A percentile compares a stretch with the other conserved stretches of the same genome.
These are phyloP conservation scores for Mus minutoides DNA, from an alignment of 2,797 vertebrate species.

Conservation along the genomic window DNA sequence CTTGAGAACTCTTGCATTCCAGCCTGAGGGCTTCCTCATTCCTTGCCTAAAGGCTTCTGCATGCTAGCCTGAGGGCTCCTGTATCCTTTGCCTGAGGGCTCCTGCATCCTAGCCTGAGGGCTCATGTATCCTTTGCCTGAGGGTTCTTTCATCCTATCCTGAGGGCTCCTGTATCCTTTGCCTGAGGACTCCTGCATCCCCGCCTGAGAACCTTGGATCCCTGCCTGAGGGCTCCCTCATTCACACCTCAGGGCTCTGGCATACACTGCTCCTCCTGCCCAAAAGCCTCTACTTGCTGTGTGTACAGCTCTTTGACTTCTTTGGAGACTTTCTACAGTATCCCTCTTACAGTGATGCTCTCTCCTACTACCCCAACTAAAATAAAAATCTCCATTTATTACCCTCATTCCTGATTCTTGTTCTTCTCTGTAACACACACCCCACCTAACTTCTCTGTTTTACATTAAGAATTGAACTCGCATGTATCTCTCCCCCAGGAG, in stretches of 20 bases:
- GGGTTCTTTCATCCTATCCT: not conserved
- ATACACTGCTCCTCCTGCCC: not conserved
- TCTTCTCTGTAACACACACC: not conserved
- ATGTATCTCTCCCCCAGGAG: not conserved
- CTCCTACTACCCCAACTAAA: not conserved
- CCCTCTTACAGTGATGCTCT: not conserved
- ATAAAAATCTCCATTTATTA: not conserved
- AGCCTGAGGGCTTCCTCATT: not conserved
- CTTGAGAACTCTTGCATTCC: not conserved
- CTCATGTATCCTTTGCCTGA: not conserved
- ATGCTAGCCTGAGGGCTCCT: not conserved
- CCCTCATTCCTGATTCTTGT: not conserved
- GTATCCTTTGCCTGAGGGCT: not conserved
- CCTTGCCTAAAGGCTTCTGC: too few relatives aligned
- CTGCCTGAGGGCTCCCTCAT: not conserved
- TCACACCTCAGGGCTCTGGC: not conserved
- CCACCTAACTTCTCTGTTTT: not conserved
- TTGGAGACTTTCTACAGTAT: not conserved
- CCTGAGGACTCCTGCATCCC: not conserved
- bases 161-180: not conserved
- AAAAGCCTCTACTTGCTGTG: not conserved
- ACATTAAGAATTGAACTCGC: not conserved
- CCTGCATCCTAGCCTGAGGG: not conserved
- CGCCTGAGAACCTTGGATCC: too few relatives aligned
- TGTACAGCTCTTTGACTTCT: not conserved